phyloP scores from a whole-genome alignment of 2,113 vertebrate species.

The Aegypius monachus region DNA sequence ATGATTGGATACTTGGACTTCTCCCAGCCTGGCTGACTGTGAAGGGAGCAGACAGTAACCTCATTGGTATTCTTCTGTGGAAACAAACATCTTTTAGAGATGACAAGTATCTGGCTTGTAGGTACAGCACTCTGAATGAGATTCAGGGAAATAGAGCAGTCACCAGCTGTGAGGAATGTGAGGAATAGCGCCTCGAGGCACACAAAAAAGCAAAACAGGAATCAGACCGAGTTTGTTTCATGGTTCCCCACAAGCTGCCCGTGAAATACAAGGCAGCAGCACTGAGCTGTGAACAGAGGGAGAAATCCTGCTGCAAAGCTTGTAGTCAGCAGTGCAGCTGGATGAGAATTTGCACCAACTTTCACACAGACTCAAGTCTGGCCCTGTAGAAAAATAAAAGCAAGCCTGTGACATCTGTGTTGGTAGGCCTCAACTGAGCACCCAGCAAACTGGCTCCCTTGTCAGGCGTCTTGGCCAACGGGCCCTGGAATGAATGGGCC shows the following conservation, averaged over 20 bases:
- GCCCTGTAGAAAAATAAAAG: background rate
- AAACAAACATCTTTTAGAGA: conserved; percentile 38
- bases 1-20: conserved; percentile 29
- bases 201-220: background rate
- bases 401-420: background rate
- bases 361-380: background rate
- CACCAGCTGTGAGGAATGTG: background rate
- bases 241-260: background rate
- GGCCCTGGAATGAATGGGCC: background rate
- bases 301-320: background rate
- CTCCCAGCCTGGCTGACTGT: conserved; percentile 14
- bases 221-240: background rate
- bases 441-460: background rate
- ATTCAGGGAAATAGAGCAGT: background rate
- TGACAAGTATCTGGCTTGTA: conserved; percentile 40
- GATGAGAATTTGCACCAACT: background rate
- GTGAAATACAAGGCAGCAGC: background rate
- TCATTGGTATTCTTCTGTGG: conserved; percentile 26
- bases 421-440: background rate
- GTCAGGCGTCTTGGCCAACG: accelerated
- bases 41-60: conserved; percentile 39
- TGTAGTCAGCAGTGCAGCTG: accelerated
- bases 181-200: background rate
- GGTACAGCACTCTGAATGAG: background rate
- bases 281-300: background rate